Evolutionary conservation across 2,888 invertebrate genomes (phyloP), one percentile per base, ranked within the genome.

Genomic region (Habroteleia sp.): DNA sequence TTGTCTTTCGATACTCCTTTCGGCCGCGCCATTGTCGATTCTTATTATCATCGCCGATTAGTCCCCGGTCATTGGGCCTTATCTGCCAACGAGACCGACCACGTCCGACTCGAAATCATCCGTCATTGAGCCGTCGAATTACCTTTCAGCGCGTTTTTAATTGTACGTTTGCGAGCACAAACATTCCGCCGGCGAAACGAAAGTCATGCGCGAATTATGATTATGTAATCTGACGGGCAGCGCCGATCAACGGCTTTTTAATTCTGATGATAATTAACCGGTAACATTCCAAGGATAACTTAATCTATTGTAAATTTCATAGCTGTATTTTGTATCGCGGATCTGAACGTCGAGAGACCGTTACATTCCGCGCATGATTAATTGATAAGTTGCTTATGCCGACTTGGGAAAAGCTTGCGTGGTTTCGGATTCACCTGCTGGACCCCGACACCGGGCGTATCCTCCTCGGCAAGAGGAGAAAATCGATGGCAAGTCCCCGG

Each of bases 401-500:
- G 66, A 42, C 17, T 68, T 27, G 68, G 41, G 50, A 68, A 60
- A 66, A 44, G 62, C 66, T 54, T 42, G n/a, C 37, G 46, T 54
- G 60, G 23, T 74, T 74, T 42, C 31, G 13, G 48, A 56, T 56
- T 50, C 56, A 69, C 68, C 74, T 74, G 74, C 68, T 58, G 58
- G 74, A 74, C 68, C 62, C 68, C 39, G 74, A 65, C 65, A 48
- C 44, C 68, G 62, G 54, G 44, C 42, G 60, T 56, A 62, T 54
- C 56, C 63, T 54, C 41, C 60, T 44, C 39, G 54, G 31, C 13
- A 25, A 44, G 56, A 62, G 62, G 74, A 62, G 68, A 77, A 74
- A 74, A 77, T 77, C 77, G 60, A 77, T 77, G 54, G 35, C 54
- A 42, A 74, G 72, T 63, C 58, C 68, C 48, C 68, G 72, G 74